A percentile compares a stretch with the other conserved stretches of the same genome.
Conservation (phyloP, 2,797 vertebrate genomes). For the Callimico goeldii region DNA sequence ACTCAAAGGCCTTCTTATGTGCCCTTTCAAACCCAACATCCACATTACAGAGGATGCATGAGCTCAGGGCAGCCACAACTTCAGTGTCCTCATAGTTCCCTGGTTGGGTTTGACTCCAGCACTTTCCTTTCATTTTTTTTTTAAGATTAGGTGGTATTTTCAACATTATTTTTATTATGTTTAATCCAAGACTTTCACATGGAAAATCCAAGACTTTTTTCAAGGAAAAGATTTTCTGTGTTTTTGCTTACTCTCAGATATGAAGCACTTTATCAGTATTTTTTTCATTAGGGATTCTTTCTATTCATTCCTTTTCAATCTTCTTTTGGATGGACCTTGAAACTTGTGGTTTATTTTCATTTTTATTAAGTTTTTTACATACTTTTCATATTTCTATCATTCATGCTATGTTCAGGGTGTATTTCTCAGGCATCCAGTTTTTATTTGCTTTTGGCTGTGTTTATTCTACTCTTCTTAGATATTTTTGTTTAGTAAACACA, state of each 20-base stretch:
- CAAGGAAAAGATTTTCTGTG: background rate
- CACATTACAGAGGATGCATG: background rate
- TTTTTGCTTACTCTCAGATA: background rate
- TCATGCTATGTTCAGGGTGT: background rate
- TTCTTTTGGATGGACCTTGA: background rate
- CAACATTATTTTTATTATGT: background rate
- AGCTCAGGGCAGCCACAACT: background rate
- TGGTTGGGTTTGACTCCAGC: background rate
- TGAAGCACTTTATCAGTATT: background rate
- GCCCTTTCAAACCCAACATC: background rate
- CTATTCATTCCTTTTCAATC: background rate
- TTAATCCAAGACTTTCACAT: background rate
- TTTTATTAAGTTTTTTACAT: background rate
- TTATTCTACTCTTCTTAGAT: background rate
- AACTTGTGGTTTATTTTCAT: background rate
- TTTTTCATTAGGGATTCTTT: background rate
- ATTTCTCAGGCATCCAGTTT: background rate
- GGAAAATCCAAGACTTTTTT: background rate
- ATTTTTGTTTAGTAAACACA: slow-evolving; percentile 40
- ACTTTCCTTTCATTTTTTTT: background rate
- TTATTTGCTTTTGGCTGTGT: background rate
- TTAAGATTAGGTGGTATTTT: background rate
- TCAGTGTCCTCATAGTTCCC: background rate
- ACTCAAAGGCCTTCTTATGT: background rate
- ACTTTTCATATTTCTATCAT: background rate